Base-by-base conservation (phyloP, 2,888 invertebrate species). In the Molanna angustata region DNA sequence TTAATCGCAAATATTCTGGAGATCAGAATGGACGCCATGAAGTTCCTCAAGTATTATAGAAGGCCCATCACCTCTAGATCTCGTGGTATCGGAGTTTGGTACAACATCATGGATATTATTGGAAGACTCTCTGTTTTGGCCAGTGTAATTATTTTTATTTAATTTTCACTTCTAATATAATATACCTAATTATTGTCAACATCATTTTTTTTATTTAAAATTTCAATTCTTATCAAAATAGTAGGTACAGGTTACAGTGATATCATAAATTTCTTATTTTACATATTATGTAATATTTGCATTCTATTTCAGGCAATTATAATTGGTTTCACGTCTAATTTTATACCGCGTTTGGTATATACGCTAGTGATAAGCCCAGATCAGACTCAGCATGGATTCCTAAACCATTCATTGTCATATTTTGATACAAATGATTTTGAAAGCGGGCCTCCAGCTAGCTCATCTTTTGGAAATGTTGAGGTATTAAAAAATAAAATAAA, bases 281-380 rank as follows among this genome's bases (percentile, higher is more conserved):
- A n/a, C n/a, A n/a, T n/a, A n/a, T n/a, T n/a, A n/a, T n/a, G n/a
- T n/a, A n/a, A n/a, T n/a, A n/a, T n/a, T n/a, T n/a, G n/a, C n/a
- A 17, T 35, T 6, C 9, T 18, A 60, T 74, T 76, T 14, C 69
- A 96, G 96, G 96, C 91, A 19, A 90, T 95, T 66, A 95, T 98
- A 64, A 96, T 98, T 67, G 95, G 96, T 6, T 93, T 98, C 71
- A 96, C 97, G 3, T 94, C 95, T 1, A 93, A 95, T 69, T 93
- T 95, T 74, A 93, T 98, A 62, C 96, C 96, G 3, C 85, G 90
- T 11, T 71, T 94, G 53, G 90, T 95, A 31, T 97, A 94, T 71
- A 76, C 78, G 54, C 65, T 78, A 4, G 66, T 70, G 1, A 78
- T 82, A 50, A 83, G 85, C 20, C 62, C 72, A 17, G 74, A 82